Percentiles rank a stretch among this genome's conserved stretches.
phyloP scores from a whole-genome alignment of 2,113 vertebrate genomes.

The Lamprologus callipterus region DNA sequence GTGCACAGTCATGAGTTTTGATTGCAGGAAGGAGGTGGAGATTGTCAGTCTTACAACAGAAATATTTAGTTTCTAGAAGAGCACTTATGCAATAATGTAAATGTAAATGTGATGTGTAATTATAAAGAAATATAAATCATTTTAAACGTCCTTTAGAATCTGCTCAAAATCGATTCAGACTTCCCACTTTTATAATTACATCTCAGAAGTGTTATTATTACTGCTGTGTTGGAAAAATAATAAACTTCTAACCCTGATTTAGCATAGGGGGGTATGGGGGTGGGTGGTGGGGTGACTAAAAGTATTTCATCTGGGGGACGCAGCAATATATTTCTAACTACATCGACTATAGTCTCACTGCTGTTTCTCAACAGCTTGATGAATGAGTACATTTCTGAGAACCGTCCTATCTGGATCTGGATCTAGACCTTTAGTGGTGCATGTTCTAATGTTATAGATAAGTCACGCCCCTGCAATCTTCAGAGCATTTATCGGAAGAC shows the following conservation, averaged over 20 bases:
- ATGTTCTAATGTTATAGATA: constrained; percentile 8
- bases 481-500: constrained; percentile 33
- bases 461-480: neutral
- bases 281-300: neutral
- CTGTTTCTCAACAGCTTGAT: neutral
- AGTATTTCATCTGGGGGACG: neutral
- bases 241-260: neutral
- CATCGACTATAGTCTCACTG: neutral
- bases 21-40: neutral
- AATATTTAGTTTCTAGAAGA: neutral
- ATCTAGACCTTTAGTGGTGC: neutral
- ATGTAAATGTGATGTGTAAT: neutral
- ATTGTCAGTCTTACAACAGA: neutral
- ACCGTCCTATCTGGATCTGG: neutral
- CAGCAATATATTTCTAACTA: neutral
- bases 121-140: neutral
- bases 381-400: neutral
- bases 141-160: neutral
- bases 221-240: neutral
- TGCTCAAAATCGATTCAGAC: neutral
- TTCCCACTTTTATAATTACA: neutral
- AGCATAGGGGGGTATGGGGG: neutral
- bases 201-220: neutral
- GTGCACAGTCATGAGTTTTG: neutral
- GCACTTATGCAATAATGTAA: neutral